Base-by-base conservation (phyloP, 2,797 vertebrate species). In the Parotocinclus haroldoi region DNA sequence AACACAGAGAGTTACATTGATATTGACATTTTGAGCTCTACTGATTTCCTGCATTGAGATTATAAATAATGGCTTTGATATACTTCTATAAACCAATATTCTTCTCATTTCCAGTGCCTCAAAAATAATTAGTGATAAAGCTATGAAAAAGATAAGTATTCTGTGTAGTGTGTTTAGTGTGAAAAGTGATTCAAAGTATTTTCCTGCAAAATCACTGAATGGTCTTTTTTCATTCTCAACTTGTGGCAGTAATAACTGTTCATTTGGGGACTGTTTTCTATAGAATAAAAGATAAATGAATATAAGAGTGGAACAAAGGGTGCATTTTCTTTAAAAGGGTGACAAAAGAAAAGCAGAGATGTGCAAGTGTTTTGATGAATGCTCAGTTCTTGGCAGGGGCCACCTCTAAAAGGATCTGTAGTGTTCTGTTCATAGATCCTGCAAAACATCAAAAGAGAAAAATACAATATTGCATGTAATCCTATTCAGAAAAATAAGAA, bases 371-470 rank as follows among this genome's bases (percentile, higher is more conserved):
- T 11, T 39, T 36, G 45, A 53, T 60, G 50, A 54, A 51, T 5
- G 54, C 58, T 83, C 63, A 84, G 18, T 75, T 65, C 63, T 96
- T 94, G 53, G 92, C 63, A 56, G 96, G 95, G 58, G 95, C 73
- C 4, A 97, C 95, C 84, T 97, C 89, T 83, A 99, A 76, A 74
- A 99, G 76, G 82, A 98, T 94, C 84, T 99, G 96, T 79, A 96
- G 66, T 17, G 83, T 84, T 86, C 79, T 81, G 75, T 92, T 96
- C 71, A 91, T 64, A 27, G 58, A 87, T 37, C 89, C 96, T 99
- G 87, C 54, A 3, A 84, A 69, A 66, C 5, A 7, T 69, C 9
- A 72, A 9, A n/a, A 76, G 17, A 81, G 9, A 58, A 56, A 64
- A 65, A 10, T 8, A 62, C 7, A 37, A 36, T 9, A 17, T 69